Percentiles rank a stretch among this genome's conserved stretches.
Evolutionary conservation across 1,140 invertebrate genomes (phyloP).

Genomic region (Lasioglossum baleicum): DNA sequence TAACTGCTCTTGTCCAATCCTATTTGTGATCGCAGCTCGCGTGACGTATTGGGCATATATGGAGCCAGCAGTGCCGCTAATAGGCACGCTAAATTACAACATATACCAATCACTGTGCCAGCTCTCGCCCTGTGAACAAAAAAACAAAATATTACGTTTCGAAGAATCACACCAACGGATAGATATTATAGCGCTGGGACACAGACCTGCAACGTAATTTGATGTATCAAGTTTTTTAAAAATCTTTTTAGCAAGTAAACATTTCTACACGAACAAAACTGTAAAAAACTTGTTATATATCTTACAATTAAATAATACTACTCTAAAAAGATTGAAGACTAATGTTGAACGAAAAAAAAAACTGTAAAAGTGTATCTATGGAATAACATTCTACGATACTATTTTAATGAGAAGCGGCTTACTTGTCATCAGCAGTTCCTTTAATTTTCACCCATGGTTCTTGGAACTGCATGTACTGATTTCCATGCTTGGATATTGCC

Average conservation of each 20-base stretch:
- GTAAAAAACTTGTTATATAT: background rate
- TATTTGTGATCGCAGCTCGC: conserved; percentile 73
- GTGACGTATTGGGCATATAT: conserved; percentile 93
- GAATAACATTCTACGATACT: background rate
- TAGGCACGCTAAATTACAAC: conserved; percentile 91
- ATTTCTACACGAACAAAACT: conserved; percentile 3
- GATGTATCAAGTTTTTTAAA: conserved; percentile 15
- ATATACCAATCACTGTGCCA: conserved; percentile 91
- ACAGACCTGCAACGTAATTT: conserved; percentile 38
- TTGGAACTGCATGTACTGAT: conserved; percentile 96
- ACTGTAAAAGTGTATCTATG: background rate
- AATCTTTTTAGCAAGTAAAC: conserved; percentile 1
- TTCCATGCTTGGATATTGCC: conserved; percentile 93
- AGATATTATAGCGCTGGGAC: conserved; percentile 24
- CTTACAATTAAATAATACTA: background rate
- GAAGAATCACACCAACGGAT: background rate
- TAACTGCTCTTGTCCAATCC: conserved; percentile 67
- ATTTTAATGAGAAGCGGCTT: conserved; percentile 65
- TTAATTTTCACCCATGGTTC: conserved; percentile 98
- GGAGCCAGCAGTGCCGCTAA: conserved; percentile 92
- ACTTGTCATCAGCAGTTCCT: conserved; percentile 88
- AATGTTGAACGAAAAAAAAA: background rate
- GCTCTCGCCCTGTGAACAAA: conserved; percentile 84
- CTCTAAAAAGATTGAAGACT: background rate
- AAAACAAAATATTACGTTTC: background rate